These are phyloP conservation scores for Morus bassanus DNA, from an alignment of 2,797 vertebrate genomes.

Conservation along the genomic window DNA sequence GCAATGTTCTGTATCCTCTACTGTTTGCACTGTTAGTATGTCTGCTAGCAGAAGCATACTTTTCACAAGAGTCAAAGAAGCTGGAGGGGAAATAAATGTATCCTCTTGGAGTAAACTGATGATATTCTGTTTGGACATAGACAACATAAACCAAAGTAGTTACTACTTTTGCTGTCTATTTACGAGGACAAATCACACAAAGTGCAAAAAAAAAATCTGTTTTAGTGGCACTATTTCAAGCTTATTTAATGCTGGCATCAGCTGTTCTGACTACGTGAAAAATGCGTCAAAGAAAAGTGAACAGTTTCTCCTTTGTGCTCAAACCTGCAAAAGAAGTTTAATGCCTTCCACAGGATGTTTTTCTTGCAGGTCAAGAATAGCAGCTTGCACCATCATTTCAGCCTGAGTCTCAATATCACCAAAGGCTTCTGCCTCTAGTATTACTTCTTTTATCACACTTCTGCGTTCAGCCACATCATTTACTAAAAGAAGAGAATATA, in stretches of 20 bases:
- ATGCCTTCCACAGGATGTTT: slow-evolving; percentile 71
- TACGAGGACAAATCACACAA: slow-evolving; percentile 22
- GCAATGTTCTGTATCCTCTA: slow-evolving; percentile 34
- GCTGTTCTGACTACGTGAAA: slow-evolving; percentile 10
- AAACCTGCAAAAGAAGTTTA: slow-evolving; percentile 71
- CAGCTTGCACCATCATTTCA: slow-evolving; percentile 83
- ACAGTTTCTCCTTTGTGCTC: not conserved
- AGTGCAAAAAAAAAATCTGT: not conserved
- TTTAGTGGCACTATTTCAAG: not conserved
- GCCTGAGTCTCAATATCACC: slow-evolving; percentile 82
- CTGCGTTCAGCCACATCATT: slow-evolving; percentile 74
- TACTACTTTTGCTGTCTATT: not conserved
- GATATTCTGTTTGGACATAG: slow-evolving; percentile 71
- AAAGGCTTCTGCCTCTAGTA: slow-evolving; percentile 81
- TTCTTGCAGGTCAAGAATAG: slow-evolving; percentile 79
- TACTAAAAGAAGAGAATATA: slow-evolving; percentile 70
- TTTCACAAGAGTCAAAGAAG: slow-evolving; percentile 72
- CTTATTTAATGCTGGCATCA: slow-evolving; percentile 48
- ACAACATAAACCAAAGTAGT: slow-evolving; percentile 31
- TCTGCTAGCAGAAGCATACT: slow-evolving; percentile 77
- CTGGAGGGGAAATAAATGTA: slow-evolving; percentile 70
- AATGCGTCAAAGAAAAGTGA: not conserved
- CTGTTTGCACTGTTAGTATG: slow-evolving; percentile 54
- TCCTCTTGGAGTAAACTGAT: slow-evolving; percentile 72
- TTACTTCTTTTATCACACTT: slow-evolving; percentile 79